A percentile compares a stretch with the other conserved stretches of the same genome.
These are phyloP conservation scores for Morpho achilles DNA, from an alignment of 2,888 invertebrate genomes.

Conservation along the genomic window DNA sequence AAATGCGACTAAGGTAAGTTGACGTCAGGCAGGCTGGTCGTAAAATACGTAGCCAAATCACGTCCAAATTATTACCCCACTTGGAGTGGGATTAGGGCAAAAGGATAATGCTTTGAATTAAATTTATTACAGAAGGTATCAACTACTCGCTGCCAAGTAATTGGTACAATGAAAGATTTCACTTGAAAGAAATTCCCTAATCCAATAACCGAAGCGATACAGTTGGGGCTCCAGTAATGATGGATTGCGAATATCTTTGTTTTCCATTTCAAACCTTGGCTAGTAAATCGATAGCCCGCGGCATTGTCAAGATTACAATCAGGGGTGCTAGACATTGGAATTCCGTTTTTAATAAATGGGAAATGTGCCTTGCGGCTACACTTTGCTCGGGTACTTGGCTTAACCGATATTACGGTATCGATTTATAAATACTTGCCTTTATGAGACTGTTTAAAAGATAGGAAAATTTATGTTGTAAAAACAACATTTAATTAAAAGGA, in stretches of 20 bases:
- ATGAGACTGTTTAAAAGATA: conserved; percentile 22
- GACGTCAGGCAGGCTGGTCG: no score
- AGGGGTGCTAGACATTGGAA: conserved; percentile 31
- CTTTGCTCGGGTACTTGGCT: conserved; percentile 21
- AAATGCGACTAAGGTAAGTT: no score
- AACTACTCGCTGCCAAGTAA: no score
- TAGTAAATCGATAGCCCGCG: conserved; percentile 62
- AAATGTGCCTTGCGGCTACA: conserved; percentile 26
- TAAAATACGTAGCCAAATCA: no score
- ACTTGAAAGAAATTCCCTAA: no score
- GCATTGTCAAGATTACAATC: conserved; percentile 36
- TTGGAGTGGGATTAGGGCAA: no score
- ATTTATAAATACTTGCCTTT: conserved; percentile 12
- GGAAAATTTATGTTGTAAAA: no score
- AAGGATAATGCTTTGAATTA: no score
- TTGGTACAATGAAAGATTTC: no score
- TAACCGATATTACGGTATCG: conserved; percentile 19
- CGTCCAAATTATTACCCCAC: no score
- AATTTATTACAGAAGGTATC: no score
- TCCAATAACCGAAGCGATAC: conserved; percentile 7
- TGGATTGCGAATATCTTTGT: conserved; percentile 55
- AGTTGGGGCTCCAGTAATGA: conserved; percentile 4
- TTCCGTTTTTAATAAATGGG: conserved; percentile 35
- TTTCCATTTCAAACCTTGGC: conserved; percentile 64
- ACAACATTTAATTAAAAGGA: no score